phyloP scores from a whole-genome alignment of 2,113 vertebrate genomes.

The Ptyas mucosa region DNA sequence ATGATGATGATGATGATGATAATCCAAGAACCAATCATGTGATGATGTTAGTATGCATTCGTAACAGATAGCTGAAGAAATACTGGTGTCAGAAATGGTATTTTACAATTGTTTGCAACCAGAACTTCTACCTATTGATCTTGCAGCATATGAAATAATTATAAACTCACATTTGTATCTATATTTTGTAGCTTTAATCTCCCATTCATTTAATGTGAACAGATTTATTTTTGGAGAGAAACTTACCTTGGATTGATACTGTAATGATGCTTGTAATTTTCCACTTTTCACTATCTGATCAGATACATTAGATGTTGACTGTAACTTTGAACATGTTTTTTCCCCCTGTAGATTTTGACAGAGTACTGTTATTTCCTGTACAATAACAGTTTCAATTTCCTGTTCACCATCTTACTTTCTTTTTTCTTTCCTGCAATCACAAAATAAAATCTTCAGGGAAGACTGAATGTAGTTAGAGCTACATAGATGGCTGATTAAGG shows the following conservation, averaged over 20 bases:
- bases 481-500: slow-evolving; percentile 65
- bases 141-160: slow-evolving; percentile 37
- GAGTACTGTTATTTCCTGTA: slow-evolving; percentile 98
- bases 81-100: background rate
- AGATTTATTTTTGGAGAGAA: slow-evolving; percentile 46
- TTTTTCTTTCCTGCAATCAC: slow-evolving; percentile 75
- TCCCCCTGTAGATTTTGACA: slow-evolving; percentile 89
- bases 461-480: slow-evolving; percentile 61
- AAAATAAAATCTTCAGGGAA: slow-evolving; percentile 77
- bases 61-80: background rate
- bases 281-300: slow-evolving; percentile 72
- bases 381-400: slow-evolving; percentile 99
- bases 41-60: background rate
- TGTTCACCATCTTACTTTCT: slow-evolving; percentile 77
- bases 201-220: slow-evolving; percentile 29
- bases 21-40: background rate
- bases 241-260: slow-evolving; percentile 46
- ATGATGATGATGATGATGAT: too few species aligned
- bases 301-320: slow-evolving; percentile 74
- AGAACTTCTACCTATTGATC: slow-evolving; percentile 29
- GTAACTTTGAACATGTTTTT: slow-evolving; percentile 83
- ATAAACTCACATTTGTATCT: slow-evolving; percentile 45
- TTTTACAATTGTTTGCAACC: background rate
- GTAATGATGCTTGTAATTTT: slow-evolving; percentile 62
- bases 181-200: slow-evolving; percentile 27